Percentiles rank a stretch among this genome's conserved stretches.
Conservation (phyloP, 2,797 vertebrate genomes). For the Threskiornis aethiopicus region DNA sequence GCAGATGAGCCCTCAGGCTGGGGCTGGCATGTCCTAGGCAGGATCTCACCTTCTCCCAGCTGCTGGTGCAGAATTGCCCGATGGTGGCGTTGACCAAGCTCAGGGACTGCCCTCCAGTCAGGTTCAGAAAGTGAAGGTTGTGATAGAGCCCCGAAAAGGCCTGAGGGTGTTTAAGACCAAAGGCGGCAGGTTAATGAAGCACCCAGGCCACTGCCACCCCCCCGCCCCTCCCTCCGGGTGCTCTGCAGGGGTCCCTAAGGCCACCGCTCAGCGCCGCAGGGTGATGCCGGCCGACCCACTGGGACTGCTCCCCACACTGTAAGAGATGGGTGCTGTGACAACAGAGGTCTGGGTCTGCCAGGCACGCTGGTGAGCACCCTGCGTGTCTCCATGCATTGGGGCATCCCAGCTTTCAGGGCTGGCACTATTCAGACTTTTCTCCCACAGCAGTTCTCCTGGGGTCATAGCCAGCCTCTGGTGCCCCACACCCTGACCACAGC, state of each 20-base stretch:
- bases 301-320: rapidly evolving
- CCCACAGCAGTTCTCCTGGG: neutral
- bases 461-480: neutral
- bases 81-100: conserved; percentile 4
- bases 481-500: neutral
- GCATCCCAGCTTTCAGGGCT: neutral
- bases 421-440: neutral
- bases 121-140: conserved; percentile 70
- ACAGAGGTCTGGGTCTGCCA: too few relatives aligned
- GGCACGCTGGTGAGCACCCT: rapidly evolving
- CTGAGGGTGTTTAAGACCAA: neutral
- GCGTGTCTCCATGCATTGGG: rapidly evolving
- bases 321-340: neutral
- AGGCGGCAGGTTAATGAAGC: neutral
- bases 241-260: neutral
- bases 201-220: neutral
- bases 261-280: neutral
- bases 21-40: neutral
- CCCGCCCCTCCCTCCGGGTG: rapidly evolving
- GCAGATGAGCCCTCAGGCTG: neutral
- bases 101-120: conserved; percentile 64
- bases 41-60: conserved; percentile 69
- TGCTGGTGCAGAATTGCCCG: conserved; percentile 55
- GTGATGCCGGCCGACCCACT: rapidly evolving
- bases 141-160: conserved; percentile 73